phyloP scores from a whole-genome alignment of 2,797 vertebrate species.

The Decapterus maruadsi region DNA sequence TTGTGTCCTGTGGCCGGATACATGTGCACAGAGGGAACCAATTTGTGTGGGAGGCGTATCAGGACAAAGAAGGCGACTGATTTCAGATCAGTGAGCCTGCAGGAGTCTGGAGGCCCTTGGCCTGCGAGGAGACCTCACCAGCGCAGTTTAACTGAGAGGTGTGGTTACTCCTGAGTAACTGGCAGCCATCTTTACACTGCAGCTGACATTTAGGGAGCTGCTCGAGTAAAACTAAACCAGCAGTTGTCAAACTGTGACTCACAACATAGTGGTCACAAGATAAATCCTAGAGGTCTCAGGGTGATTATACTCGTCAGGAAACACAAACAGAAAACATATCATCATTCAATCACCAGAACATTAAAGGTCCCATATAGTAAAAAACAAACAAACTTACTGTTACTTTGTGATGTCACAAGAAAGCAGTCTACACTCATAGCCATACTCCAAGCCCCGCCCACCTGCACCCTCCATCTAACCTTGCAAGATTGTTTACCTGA shows the following conservation, averaged over 20 bases:
- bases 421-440: too few species aligned
- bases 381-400: too few species aligned
- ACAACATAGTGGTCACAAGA: background rate
- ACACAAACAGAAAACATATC: background rate
- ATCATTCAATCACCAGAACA: background rate
- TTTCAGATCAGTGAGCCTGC: constrained; percentile 67
- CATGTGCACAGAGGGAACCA: constrained; percentile 82
- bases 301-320: background rate
- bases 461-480: too few species aligned
- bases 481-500: too few species aligned
- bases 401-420: too few species aligned
- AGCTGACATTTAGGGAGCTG: constrained; percentile 10
- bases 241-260: background rate
- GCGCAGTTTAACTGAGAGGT: constrained; percentile 33
- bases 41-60: constrained; percentile 81
- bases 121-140: constrained; percentile 22
- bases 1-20: constrained; percentile 87
- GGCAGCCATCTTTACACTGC: constrained; percentile 15
- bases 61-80: constrained; percentile 71
- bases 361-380: too few species aligned
- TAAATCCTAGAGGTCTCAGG: too few species aligned
- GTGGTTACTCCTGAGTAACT: constrained; percentile 2
- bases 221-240: background rate
- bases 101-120: constrained; percentile 44
- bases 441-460: too few species aligned